Conservation (phyloP, 2,113 vertebrate genomes). For the Nesoenas mayeri region DNA sequence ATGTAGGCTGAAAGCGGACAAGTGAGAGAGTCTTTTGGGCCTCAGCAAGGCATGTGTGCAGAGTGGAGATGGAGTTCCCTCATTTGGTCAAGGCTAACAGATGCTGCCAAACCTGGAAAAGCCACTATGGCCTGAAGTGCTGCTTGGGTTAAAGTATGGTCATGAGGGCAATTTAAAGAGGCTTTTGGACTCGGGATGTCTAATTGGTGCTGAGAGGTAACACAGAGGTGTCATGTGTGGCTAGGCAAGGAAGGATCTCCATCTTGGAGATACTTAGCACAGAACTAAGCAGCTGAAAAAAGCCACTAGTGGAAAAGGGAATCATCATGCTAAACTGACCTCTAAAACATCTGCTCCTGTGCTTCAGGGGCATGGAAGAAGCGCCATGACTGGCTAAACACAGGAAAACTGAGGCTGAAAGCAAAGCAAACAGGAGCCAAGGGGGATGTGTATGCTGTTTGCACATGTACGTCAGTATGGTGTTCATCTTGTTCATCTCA, state of each 20-base stretch:
- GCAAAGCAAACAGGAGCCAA: background rate
- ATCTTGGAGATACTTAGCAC: background rate
- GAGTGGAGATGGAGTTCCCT: background rate
- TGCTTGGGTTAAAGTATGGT: background rate
- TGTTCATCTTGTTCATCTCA: background rate
- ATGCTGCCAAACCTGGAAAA: background rate
- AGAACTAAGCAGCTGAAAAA: background rate
- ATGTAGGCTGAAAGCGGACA: conserved; percentile 47
- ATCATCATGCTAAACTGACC: background rate
- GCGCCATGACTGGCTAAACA: background rate
- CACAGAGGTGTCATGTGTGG: background rate
- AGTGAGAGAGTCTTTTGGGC: background rate
- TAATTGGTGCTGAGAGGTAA: background rate
- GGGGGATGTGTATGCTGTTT: background rate
- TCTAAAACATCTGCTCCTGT: background rate
- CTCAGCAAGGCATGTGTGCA: background rate
- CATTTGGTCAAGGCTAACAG: background rate
- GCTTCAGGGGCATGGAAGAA: background rate
- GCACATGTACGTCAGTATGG: fast-evolving
- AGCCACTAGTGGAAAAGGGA: background rate
- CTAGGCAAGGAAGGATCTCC: background rate
- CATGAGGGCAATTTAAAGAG: conserved; percentile 12
- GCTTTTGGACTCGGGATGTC: background rate
- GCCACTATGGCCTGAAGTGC: background rate
- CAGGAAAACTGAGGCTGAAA: background rate